Percentiles rank a stretch among this genome's conserved stretches.
Evolutionary conservation across 2,113 vertebrate species (phyloP).

Genomic region (Coptodon bakossiorum): DNA sequence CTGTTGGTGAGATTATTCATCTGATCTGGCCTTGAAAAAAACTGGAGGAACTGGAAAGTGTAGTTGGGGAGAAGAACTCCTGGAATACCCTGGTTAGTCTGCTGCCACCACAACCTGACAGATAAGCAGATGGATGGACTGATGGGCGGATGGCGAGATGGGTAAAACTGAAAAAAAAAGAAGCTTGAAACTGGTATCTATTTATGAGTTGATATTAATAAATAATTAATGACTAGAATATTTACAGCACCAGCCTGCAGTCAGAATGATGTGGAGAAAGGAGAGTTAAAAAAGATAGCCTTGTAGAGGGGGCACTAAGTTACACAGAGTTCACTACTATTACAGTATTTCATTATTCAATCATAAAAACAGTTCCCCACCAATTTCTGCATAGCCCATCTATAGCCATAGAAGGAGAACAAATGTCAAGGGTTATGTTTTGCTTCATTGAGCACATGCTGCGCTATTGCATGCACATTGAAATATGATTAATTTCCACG

Average conservation of each 20-base stretch:
- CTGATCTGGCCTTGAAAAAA: background rate
- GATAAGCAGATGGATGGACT: background rate
- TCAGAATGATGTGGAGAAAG: background rate
- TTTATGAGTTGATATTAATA: conserved; percentile 12
- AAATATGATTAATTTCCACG: background rate
- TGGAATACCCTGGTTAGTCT: background rate
- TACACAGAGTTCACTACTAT: conserved; percentile 8
- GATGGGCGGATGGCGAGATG: background rate
- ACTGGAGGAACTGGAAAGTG: background rate
- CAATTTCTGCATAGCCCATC: background rate
- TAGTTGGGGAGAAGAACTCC: background rate
- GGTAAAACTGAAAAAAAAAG: background rate
- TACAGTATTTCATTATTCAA: conserved; percentile 35
- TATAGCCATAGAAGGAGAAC: background rate
- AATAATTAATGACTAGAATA: conserved; percentile 15
- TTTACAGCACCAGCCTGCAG: background rate
- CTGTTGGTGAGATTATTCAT: background rate
- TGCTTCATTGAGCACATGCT: background rate
- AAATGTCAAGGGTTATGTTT: background rate
- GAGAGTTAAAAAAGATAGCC: background rate
- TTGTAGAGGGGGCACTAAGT: conserved; percentile 13
- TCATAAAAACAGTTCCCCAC: conserved; percentile 23
- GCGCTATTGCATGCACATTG: background rate
- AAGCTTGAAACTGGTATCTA: background rate
- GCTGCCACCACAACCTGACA: background rate